These are phyloP conservation scores for Antechinus flavipes DNA, from an alignment of 2,113 vertebrate genomes.

Conservation along the genomic window DNA sequence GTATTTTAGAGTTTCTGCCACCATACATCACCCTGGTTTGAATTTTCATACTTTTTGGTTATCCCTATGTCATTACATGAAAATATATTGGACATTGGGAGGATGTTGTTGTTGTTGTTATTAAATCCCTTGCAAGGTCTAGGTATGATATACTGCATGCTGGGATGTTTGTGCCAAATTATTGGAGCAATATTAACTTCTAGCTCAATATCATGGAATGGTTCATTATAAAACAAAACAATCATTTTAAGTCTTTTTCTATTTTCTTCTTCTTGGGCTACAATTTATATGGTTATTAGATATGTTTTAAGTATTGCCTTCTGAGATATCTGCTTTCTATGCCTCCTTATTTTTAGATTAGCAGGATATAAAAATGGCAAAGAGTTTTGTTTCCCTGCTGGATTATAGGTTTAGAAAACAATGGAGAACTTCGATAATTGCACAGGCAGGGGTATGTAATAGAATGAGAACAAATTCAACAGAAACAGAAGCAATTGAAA, in stretches of 20 bases:
- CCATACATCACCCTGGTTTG: not conserved
- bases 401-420: constrained; percentile 30
- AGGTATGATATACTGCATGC: not conserved
- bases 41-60: not conserved
- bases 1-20: not conserved
- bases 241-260: not conserved
- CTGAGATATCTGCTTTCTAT: constrained; percentile 10
- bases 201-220: not conserved
- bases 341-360: constrained; percentile 21
- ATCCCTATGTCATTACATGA: not conserved
- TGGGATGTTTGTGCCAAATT: not conserved
- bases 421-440: constrained; percentile 3
- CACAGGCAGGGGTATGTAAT: constrained; percentile 22
- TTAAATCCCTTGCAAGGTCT: not conserved
- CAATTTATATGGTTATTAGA: constrained; percentile 15
- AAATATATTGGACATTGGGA: not conserved
- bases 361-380: constrained; percentile 18
- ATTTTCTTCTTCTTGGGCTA: constrained; percentile 33
- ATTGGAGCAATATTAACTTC: not conserved
- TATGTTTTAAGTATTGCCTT: constrained; percentile 25
- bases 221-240: not conserved
- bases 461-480: constrained; percentile 36
- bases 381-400: constrained; percentile 7
- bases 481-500: not conserved
- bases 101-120: not conserved